phyloP scores from a whole-genome alignment of 2,113 vertebrate genomes.

The Syngnathoides biaculeatus region DNA sequence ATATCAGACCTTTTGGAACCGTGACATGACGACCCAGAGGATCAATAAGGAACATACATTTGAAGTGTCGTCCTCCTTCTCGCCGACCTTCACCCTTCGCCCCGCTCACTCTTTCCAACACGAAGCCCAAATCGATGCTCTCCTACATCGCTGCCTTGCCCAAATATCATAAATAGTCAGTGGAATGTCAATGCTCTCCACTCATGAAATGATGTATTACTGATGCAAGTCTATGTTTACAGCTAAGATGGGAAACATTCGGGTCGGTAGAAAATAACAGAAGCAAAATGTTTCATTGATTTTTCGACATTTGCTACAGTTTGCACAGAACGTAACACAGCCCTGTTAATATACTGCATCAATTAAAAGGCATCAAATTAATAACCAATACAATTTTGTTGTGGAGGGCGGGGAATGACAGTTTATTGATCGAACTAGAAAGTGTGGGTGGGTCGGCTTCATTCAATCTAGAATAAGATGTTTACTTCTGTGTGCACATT shows the following conservation, averaged over 20 bases:
- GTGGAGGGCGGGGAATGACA: not conserved
- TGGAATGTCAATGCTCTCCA: conserved; percentile 63
- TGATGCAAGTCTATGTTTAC: conserved; percentile 9
- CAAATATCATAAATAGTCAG: conserved; percentile 69
- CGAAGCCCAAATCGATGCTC: conserved; percentile 75
- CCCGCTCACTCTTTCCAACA: conserved; percentile 54
- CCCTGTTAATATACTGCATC: not conserved
- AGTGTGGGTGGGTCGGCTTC: no score
- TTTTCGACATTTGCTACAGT: not conserved
- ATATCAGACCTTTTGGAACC: conserved; percentile 61
- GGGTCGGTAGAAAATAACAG: not conserved
- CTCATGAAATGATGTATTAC: not conserved
- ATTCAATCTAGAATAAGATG: no score
- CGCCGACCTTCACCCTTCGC: conserved; percentile 50
- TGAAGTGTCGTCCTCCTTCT: conserved; percentile 60
- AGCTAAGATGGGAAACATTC: conserved; percentile 11
- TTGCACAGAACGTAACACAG: not conserved
- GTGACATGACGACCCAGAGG: conserved; percentile 49
- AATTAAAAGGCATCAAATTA: not conserved
- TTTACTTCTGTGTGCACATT: no score
- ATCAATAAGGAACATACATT: conserved; percentile 73
- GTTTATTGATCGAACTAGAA: no score
- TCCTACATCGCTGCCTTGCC: conserved; percentile 57
- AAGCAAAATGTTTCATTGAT: not conserved
- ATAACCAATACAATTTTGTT: not conserved